Evolutionary conservation across 1,140 invertebrate species (phyloP), one percentile per base, ranked within the genome.

Genomic region (Drosophila biarmipes): DNA sequence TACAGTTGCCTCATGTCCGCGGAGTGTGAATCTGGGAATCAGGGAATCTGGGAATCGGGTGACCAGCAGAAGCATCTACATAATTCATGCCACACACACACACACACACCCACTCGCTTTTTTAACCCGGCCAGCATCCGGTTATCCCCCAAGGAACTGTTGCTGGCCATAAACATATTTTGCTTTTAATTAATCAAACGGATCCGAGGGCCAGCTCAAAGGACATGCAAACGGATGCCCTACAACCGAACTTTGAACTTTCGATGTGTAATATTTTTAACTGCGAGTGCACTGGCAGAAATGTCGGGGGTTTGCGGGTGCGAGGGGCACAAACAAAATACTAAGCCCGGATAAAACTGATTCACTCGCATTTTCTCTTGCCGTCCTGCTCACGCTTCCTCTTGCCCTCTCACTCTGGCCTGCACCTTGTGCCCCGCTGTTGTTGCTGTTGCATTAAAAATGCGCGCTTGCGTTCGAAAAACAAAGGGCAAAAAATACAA

Each of bases 381-480:
- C 57, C 29, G 8, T 43, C 42, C 17, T 17, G 4, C 49, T 43
- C 17, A 11, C 12, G 7, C 40, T 8, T 1, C 17, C 21, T 6
- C 34, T 4, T 11, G 2, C 29, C 31, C 11, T 45, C 59, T 43
- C 34, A 19, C 49, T 49, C 46, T 45, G n/a, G 7, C 38, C 0
- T 73, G 48, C 34, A 35, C 34, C 56, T 24, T 38, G 24, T 24
- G 27, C 56, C 24, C 35, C 35, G 43, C 29, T 66, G 43, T 62
- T 53, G 38, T 62, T 71, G 71, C 67, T 73, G 53, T 68, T 81
- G 78, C 74, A 90, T 87, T 91, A 73, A 90, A 91, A 91, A 91
- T 91, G 73, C 86, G 77, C 90, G 90, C 90, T 90, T 90, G 86
- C 90, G 85, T 91, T 91, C 87, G 79, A 78, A 91, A 91, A 80